Conservation (phyloP, 1,140 invertebrate species). For the Calliphora vicina region DNA sequence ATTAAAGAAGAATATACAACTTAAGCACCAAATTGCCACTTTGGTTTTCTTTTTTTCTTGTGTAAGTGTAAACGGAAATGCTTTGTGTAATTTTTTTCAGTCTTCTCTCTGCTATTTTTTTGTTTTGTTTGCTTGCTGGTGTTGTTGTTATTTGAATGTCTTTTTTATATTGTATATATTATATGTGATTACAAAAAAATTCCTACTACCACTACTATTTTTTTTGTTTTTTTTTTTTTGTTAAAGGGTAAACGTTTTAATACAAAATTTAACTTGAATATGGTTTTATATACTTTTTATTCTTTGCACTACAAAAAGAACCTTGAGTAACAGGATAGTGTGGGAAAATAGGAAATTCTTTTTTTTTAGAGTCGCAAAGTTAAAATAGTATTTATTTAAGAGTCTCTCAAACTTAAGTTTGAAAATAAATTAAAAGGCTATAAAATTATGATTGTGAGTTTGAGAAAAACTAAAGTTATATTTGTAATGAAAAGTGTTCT, state of each 20-base stretch:
- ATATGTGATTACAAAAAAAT: background rate
- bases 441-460: no score
- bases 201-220: background rate
- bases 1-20: background rate
- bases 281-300: conserved; percentile 1
- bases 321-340: background rate
- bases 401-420: background rate
- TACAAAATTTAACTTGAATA: conserved; percentile 34
- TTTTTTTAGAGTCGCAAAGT: background rate
- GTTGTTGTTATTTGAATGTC: background rate
- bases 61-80: conserved; percentile 26
- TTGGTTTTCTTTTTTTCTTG: conserved; percentile 20
- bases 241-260: conserved; percentile 30
- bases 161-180: background rate
- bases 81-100: conserved; percentile 18
- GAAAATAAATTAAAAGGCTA: no score
- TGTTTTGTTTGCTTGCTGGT: background rate
- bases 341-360: background rate
- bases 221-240: no score
- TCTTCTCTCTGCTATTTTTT: background rate
- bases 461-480: no score
- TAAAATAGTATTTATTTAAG: background rate
- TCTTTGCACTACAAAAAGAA: background rate
- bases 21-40: conserved; percentile 35
- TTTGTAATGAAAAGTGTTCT: no score